These are phyloP conservation scores for Halisarca cf. caerulea DNA, from an alignment of 37 sponge, comb jelly and placozoan species.

Conservation along the genomic window DNA sequence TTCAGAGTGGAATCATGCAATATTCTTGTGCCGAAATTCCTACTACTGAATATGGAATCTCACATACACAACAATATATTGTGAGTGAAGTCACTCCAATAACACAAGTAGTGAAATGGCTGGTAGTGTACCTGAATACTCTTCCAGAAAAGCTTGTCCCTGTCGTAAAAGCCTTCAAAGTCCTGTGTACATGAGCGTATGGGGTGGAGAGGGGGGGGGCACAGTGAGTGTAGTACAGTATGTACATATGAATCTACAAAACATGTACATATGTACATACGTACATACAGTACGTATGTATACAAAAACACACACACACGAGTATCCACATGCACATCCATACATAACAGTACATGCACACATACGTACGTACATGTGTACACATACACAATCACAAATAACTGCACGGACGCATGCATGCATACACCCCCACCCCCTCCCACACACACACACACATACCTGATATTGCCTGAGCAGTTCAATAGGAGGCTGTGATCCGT, in stretches of 20 bases:
- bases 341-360: too few species aligned
- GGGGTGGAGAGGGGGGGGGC: not conserved
- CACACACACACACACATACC: slow-evolving; percentile 18
- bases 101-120: not conserved
- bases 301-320: not conserved
- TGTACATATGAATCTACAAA: not conserved
- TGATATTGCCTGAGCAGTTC: slow-evolving; percentile 95
- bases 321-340: not conserved
- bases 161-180: slow-evolving; percentile 97
- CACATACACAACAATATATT: too few species aligned
- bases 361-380: too few species aligned
- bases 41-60: too few species aligned
- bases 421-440: not conserved
- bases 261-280: not conserved
- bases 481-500: slow-evolving; percentile 99
- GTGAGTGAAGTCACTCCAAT: too few species aligned
- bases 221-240: not conserved
- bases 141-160: slow-evolving; percentile 99
- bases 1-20: too few species aligned
- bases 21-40: too few species aligned
- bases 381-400: not conserved
- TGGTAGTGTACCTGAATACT: slow-evolving; percentile 67
- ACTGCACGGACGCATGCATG: not conserved
- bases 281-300: too few species aligned
- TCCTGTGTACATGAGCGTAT: slow-evolving; percentile 46